phyloP scores from a whole-genome alignment of 2,797 vertebrate genomes.

The Heteromormyrus szaboi region DNA sequence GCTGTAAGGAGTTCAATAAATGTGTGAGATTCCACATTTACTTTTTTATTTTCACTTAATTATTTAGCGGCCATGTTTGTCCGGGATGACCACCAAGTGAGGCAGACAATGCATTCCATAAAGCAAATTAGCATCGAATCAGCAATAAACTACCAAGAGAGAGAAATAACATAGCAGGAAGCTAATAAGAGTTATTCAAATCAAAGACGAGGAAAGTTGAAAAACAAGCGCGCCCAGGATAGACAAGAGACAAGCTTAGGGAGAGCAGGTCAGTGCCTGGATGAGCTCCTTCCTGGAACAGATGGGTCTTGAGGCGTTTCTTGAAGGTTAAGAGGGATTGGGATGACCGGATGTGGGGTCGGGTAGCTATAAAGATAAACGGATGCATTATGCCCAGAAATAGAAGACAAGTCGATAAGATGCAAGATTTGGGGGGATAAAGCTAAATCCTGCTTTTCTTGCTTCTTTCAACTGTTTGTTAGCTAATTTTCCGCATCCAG shows the following conservation, averaged over 20 bases:
- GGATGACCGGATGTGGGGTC: background rate
- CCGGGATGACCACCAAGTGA: background rate
- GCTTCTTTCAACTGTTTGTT: background rate
- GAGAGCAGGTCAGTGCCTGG: background rate
- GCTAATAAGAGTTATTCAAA: background rate
- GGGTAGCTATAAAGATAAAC: background rate
- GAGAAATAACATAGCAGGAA: background rate
- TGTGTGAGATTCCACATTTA: background rate
- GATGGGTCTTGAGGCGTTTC: background rate
- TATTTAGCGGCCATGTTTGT: background rate
- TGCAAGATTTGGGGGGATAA: background rate
- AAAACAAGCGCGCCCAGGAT: background rate
- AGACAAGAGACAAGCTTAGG: background rate
- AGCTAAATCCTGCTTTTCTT: background rate
- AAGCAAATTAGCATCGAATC: background rate
- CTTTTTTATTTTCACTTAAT: background rate
- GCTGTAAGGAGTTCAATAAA: background rate
- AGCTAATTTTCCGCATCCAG: background rate
- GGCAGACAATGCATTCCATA: background rate
- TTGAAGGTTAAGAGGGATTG: background rate
- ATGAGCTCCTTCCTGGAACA: background rate
- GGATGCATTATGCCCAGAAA: background rate
- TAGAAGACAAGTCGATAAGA: background rate
- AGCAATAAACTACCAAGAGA: background rate
- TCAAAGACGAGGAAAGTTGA: background rate